Conservation (phyloP, 2,113 vertebrate genomes). For the Cisticola juncidis region DNA sequence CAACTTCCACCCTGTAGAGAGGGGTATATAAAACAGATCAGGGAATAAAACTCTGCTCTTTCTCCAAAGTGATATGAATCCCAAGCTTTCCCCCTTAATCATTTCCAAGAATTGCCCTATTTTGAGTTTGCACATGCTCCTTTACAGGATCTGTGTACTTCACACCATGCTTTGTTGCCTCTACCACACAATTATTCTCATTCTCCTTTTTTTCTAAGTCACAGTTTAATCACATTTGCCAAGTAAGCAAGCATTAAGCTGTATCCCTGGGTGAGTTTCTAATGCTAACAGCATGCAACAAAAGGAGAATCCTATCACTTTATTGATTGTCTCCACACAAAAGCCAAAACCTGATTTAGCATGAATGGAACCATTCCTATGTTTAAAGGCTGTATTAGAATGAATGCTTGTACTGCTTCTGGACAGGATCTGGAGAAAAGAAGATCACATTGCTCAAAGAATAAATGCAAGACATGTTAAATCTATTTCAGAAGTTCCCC, state of each 20-base stretch:
- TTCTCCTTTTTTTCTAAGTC: slow-evolving; percentile 13
- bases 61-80: not conserved
- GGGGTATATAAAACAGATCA: not conserved
- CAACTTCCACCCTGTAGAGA: not conserved
- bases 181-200: not conserved
- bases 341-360: slow-evolving; percentile 19
- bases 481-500: not conserved
- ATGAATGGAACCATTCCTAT: not conserved
- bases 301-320: slow-evolving; percentile 21
- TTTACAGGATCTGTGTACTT: not conserved
- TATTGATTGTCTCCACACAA: slow-evolving; percentile 5
- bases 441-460: not conserved
- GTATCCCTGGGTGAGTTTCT: slow-evolving; percentile 8
- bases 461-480: not conserved
- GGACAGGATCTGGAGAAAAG: not conserved
- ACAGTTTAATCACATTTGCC: slow-evolving; percentile 38
- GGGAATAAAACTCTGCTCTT: not conserved
- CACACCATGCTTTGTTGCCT: not conserved
- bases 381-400: not conserved
- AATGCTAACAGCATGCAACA: slow-evolving; percentile 38
- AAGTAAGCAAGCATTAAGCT: slow-evolving; percentile 45
- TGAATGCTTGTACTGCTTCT: not conserved
- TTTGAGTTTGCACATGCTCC: not conserved
- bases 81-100: not conserved
- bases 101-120: not conserved